These are phyloP conservation scores for Stigmatopora nigra DNA, from an alignment of 2,113 vertebrate species.

Conservation along the genomic window DNA sequence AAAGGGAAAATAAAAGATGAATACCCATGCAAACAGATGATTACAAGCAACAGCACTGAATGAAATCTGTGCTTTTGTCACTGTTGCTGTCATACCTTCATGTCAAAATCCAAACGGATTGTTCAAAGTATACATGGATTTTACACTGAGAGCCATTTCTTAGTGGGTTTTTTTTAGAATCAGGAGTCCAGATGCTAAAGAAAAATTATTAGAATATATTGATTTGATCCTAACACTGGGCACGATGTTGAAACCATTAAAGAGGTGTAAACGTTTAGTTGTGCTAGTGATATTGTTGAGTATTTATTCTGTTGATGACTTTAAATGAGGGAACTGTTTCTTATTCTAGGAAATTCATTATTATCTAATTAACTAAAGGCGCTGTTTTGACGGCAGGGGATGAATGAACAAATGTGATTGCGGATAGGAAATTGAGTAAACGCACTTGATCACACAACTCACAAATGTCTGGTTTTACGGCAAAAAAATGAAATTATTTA, in stretches of 20 bases:
- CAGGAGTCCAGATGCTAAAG: constrained; percentile 20
- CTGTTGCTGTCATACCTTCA: constrained; percentile 39
- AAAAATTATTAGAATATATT: constrained; percentile 19
- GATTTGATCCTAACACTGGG: constrained; percentile 19
- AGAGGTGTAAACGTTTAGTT: constrained; percentile 34
- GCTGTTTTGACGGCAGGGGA: no score
- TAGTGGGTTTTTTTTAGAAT: constrained; percentile 37
- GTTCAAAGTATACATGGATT: constrained; percentile 46
- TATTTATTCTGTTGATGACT: constrained; percentile 24
- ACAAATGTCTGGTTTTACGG: no score
- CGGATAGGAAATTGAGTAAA: no score
- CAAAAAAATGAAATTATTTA: no score
- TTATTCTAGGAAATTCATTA: no score
- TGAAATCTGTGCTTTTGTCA: constrained; percentile 32
- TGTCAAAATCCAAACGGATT: constrained; percentile 46
- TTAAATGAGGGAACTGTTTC: not conserved
- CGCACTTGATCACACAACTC: no score
- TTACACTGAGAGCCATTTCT: constrained; percentile 44
- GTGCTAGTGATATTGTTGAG: constrained; percentile 10
- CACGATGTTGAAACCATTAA: constrained; percentile 42
- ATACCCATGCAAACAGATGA: constrained; percentile 39
- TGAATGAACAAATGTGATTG: no score
- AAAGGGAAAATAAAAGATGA: constrained; percentile 8
- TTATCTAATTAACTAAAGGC: no score
- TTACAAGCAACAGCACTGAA: constrained; percentile 41